Evolutionary conservation across 2,113 vertebrate species (phyloP).

Genomic region (Centropus unirufus): DNA sequence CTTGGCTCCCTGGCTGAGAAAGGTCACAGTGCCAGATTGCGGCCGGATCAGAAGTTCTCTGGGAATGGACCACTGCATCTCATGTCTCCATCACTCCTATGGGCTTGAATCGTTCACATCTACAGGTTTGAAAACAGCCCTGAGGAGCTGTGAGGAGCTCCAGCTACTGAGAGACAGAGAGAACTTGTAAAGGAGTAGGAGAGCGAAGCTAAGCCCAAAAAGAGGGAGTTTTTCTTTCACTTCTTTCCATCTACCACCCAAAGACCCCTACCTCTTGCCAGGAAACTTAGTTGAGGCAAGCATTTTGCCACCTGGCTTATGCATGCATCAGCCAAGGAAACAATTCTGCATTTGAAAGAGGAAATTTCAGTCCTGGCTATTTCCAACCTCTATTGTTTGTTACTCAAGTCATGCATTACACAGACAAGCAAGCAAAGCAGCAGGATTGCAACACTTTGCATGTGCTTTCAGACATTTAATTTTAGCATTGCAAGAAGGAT

Average conservation of each 20-base stretch:
- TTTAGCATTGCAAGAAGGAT: conserved; percentile 63
- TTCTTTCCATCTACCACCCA: neutral
- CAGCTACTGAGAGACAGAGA: neutral
- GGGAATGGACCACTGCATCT: neutral
- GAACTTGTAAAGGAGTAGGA: neutral
- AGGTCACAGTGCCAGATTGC: neutral
- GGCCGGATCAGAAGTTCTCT: neutral
- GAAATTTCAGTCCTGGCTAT: conserved; percentile 55
- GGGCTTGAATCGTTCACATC: neutral
- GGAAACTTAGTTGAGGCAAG: neutral
- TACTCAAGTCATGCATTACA: conserved; percentile 46
- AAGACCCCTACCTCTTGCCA: neutral
- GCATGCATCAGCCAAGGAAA: conserved; percentile 60
- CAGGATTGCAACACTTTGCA: conserved; percentile 64
- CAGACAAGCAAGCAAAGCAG: conserved; percentile 37
- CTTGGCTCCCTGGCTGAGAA: neutral
- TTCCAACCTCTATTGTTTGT: conserved; percentile 72
- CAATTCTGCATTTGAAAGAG: conserved; percentile 66
- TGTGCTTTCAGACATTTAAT: conserved; percentile 70
- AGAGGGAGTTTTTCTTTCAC: neutral
- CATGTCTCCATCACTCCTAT: neutral
- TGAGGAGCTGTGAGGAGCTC: neutral
- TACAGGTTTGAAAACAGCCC: neutral
- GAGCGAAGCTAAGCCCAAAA: neutral
- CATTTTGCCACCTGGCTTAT: conserved; percentile 61